Base-by-base conservation (phyloP, 2,797 vertebrate genomes). In the Harpagifer antarcticus region DNA sequence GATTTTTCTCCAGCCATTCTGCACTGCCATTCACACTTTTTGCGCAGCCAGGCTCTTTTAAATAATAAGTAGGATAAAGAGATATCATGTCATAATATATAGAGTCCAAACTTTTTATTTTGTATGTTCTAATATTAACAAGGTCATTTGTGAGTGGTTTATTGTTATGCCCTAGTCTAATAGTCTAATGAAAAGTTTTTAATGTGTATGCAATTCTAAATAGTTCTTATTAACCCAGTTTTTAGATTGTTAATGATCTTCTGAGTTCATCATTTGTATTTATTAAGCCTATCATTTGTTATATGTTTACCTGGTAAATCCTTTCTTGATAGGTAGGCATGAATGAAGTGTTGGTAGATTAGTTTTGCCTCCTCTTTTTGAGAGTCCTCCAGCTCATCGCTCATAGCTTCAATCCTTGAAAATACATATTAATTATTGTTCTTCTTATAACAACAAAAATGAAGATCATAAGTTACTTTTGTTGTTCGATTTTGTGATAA, bases 311-410 rank as follows among this genome's bases (percentile, higher is more conserved):
- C 83, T 86, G 68, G 9, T 54, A 68, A 47, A 23, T 83, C 17
- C 11, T 72, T 52, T 62, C 82, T 86, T 47, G 68, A 80, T 1
- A 89, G 61, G 74, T 76, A 88, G 19, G 31, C 12, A 45, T 68
- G 27, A 48, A 88, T 89, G 67, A 88, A 85, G 48, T 79, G 10
- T 13, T 4, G 64, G 55, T 84, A 89, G 58, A 88, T 73, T 1
- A 42, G 31, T 72, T 61, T 20, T 19, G 27, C 58, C 12, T 53
- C 19, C 14, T 17, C 19, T 23, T 2, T 31, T 20, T 44, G 0
- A n/a, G 49, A 57, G 9, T 5, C 74, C 16, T 58, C 10, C 53
- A 73, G 4, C 60, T 74, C 42, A 50, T 56, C 0, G 3, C 33
- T 69, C 48, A 89, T 17, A 1, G 31, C 65, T 1, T 49, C 14